A percentile compares a stretch with the other conserved stretches of the same genome.
Evolutionary conservation across 2,797 vertebrate genomes (phyloP).

Genomic region (Champsocephalus gunnari): DNA sequence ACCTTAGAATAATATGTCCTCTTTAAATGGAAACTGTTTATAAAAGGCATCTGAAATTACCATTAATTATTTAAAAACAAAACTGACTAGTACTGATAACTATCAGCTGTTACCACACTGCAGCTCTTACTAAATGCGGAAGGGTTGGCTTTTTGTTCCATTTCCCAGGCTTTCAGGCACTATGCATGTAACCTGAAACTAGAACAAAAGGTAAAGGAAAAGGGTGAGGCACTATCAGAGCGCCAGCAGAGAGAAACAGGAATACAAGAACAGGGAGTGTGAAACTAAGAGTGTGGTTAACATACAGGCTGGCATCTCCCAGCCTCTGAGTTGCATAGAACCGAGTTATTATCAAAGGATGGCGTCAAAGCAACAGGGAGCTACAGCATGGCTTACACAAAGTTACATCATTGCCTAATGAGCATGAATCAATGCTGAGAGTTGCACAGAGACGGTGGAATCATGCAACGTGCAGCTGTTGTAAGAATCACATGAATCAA

Average conservation of each 20-base stretch:
- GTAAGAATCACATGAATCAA: not conserved
- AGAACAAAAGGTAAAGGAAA: slow-evolving; percentile 41
- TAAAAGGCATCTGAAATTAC: not conserved
- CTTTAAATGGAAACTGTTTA: not conserved
- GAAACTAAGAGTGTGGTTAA: not conserved
- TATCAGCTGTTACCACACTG: not conserved
- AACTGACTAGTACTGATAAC: not conserved
- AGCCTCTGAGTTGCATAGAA: slow-evolving; percentile 27
- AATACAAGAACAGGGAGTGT: not conserved
- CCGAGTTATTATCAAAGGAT: slow-evolving; percentile 10
- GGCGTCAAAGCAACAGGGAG: not conserved
- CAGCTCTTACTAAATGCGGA: not conserved
- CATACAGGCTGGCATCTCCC: not conserved
- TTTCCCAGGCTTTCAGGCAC: slow-evolving; percentile 15
- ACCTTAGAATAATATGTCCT: no score
- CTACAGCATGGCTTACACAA: not conserved
- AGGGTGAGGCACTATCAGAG: slow-evolving; percentile 3
- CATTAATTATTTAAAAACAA: not conserved
- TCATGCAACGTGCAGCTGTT: not conserved
- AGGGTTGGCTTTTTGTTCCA: not conserved
- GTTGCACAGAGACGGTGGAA: not conserved
- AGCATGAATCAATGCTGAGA: not conserved
- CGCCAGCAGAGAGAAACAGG: not conserved
- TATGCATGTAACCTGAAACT: slow-evolving; percentile 37
- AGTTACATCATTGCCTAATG: not conserved